Base-by-base conservation (phyloP, 2,113 vertebrate species). In the Actenoides lindsayi region DNA sequence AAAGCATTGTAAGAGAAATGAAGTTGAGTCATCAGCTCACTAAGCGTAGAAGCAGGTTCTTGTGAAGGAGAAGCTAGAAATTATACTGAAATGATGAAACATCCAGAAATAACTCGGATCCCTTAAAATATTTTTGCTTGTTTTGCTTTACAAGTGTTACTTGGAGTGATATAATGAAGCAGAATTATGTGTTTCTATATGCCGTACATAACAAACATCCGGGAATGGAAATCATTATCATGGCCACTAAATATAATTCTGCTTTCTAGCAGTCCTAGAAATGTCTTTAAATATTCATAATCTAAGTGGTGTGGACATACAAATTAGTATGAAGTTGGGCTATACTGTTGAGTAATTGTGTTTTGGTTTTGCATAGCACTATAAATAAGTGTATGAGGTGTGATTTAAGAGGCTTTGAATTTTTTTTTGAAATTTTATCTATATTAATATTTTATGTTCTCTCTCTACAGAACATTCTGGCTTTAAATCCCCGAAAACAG, bases 401-500 rank as follows among this genome's bases (percentile, higher is more conserved):
- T 53, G 27, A 71, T 67, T 79, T 68, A 76, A 74, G 71, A 59
- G 21, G 3, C 46, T 78, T 87, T 64, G 24, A 78, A 60, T 3
- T 21, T 68, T 87, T 65, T 60, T 24, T 14, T 3, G 7, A 85
- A 87, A 31, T 76, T 85, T 68, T 46, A 28, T 63, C 33, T 95
- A 1, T 67, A 8, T 84, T 41, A 65, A n/a, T 87, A 30, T 60
- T 35, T 84, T 62, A n/a, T 87, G 3, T 91, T 80, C 28, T 57
- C 39, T 94, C 37, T 93, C 78, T 86, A 62, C 95, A 99, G 98
- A 99, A 92, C 89, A 98, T 99, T 91, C 96, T 99, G 94, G 96
- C 98, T 94, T 98, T 99, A 95, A 99, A 99, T 93, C 99, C 99
- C 42, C 97, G 97, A 57, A 98, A 97, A 71, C 98, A 99, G 94